Conservation (phyloP, 2,113 vertebrate genomes). For the Gracilinanus agilis region DNA sequence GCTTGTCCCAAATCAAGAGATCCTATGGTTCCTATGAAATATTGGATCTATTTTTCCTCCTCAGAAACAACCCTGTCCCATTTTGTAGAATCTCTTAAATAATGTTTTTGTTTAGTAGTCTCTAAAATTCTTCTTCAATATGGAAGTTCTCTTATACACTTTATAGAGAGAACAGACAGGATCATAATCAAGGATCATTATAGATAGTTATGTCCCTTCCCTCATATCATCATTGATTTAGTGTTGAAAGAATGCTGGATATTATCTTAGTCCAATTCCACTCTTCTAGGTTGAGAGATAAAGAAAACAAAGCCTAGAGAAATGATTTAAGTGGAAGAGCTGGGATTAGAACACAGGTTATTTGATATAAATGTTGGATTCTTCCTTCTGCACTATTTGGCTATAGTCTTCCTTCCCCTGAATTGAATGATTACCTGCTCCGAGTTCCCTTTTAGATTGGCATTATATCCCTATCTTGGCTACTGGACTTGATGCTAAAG, state of each 20-base stretch:
- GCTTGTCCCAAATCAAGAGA: background rate
- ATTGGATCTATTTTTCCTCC: background rate
- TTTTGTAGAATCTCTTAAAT: background rate
- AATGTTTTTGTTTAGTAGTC: background rate
- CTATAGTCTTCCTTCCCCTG: background rate
- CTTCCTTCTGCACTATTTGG: background rate
- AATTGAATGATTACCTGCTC: background rate
- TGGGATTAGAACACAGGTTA: background rate
- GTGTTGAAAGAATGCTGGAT: background rate
- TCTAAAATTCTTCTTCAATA: background rate
- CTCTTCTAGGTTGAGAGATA: background rate
- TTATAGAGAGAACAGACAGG: background rate
- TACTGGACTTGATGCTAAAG: background rate
- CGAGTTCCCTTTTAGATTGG: background rate
- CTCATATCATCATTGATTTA: background rate
- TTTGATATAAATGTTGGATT: background rate
- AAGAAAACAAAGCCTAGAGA: background rate
- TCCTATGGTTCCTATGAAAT: background rate
- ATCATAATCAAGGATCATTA: background rate
- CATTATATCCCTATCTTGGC: background rate
- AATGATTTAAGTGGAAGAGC: background rate
- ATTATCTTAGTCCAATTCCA: background rate
- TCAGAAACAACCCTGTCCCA: background rate
- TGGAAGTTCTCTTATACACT: background rate
- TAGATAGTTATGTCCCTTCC: background rate